phyloP scores from a whole-genome alignment of 1,140 invertebrate genomes.

The Drosophila repleta region DNA sequence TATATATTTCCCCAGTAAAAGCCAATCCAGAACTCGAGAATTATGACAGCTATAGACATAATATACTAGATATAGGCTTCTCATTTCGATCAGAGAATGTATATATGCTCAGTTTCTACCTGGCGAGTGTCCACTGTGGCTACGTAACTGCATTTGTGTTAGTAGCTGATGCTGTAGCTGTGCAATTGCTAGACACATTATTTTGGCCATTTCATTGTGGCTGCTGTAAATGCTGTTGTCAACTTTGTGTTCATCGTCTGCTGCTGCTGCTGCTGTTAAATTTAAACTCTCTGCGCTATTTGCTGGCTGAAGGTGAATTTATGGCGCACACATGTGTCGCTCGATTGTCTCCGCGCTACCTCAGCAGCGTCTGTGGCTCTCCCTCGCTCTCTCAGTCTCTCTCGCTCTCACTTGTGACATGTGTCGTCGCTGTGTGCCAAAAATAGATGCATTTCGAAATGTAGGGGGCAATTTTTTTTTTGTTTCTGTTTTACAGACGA shows the following conservation, averaged over 20 bases:
- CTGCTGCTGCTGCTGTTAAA: slow-evolving; percentile 56
- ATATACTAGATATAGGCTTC: too few species aligned
- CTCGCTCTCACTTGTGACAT: slow-evolving; percentile 58
- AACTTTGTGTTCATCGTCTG: slow-evolving; percentile 48
- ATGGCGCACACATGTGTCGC: slow-evolving; percentile 77
- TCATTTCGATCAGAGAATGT: too few species aligned
- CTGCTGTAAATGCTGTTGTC: slow-evolving; percentile 41
- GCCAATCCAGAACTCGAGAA: too few species aligned
- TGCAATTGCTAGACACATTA: slow-evolving; percentile 18
- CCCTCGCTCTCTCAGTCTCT: slow-evolving; percentile 21
- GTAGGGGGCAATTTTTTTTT: slow-evolving; percentile 71
- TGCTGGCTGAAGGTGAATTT: slow-evolving; percentile 79
- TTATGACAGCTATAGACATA: too few species aligned
- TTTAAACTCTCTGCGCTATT: slow-evolving; percentile 77
- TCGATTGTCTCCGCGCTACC: slow-evolving; percentile 38
- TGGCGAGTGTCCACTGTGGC: not conserved
- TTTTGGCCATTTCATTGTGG: slow-evolving; percentile 39
- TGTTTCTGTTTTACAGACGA: slow-evolving; percentile 21
- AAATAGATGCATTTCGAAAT: slow-evolving; percentile 74
- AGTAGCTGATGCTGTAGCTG: not conserved
- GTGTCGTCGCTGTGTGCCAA: slow-evolving; percentile 59
- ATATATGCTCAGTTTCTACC: too few species aligned
- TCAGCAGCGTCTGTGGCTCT: slow-evolving; percentile 18
- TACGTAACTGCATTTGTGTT: too few species aligned
- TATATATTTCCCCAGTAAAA: too few species aligned